Percentiles rank a stretch among this genome's conserved stretches.
Conservation (phyloP, 2,797 vertebrate species). For the Centroberyx gerrardi region DNA sequence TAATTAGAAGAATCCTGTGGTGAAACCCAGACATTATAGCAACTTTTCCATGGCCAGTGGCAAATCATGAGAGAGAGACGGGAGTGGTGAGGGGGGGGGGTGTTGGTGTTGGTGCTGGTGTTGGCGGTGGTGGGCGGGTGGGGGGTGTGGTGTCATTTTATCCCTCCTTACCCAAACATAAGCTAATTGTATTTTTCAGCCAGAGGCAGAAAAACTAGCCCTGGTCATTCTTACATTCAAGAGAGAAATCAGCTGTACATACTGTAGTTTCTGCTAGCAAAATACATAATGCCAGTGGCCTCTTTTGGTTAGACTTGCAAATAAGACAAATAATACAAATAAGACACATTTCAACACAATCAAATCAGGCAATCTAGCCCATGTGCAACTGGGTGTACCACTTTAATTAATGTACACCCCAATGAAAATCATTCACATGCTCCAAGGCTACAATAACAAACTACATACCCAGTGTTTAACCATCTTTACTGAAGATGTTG, state of each 20-base stretch:
- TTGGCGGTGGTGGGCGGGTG: no score
- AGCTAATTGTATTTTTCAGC: not conserved
- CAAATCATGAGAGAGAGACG: slow-evolving; percentile 10
- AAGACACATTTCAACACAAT: not conserved
- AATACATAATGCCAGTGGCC: not conserved
- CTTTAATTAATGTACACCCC: not conserved
- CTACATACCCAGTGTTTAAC: not conserved
- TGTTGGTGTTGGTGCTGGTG: no score
- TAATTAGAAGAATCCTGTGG: slow-evolving; percentile 41
- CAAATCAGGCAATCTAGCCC: slow-evolving; percentile 22
- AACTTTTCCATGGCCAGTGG: slow-evolving; percentile 25
- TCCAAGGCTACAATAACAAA: slow-evolving; percentile 11
- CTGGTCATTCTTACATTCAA: not conserved
- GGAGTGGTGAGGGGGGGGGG: not conserved
- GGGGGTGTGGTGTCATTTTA: not conserved
- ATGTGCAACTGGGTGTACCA: not conserved
- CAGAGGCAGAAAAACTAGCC: not conserved
- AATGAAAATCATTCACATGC: slow-evolving; percentile 4
- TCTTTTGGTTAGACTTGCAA: not conserved
- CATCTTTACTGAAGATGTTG: not conserved
- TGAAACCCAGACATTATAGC: slow-evolving; percentile 44
- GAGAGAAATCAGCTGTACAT: not conserved
- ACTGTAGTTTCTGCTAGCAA: not conserved
- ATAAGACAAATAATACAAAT: not conserved
- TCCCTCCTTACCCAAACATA: not conserved